Conservation (phyloP, 2,888 invertebrate genomes). For the Nymphalis c-album region DNA sequence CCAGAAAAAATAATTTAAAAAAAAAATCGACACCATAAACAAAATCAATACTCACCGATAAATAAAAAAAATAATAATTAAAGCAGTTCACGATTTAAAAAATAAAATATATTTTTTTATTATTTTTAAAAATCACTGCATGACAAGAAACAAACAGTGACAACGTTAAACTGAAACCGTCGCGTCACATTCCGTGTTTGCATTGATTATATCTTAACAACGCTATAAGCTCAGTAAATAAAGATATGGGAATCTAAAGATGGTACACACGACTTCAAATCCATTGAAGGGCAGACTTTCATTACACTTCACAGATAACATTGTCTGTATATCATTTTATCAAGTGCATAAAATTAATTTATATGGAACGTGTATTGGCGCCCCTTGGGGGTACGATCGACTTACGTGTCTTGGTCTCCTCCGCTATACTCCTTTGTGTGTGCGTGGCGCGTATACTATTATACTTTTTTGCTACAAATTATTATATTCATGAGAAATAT, state of each 20-base stretch:
- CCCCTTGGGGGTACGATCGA: too few relatives aligned
- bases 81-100: not conserved
- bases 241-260: conserved; percentile 33
- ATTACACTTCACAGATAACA: too few relatives aligned
- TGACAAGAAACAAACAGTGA: conserved; percentile 54
- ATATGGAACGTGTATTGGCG: too few relatives aligned
- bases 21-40: not conserved
- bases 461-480: too few relatives aligned
- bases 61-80: not conserved
- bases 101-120: conserved; percentile 7
- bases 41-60: conserved; percentile 1
- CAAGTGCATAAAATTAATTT: too few relatives aligned
- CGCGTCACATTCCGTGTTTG: conserved; percentile 47
- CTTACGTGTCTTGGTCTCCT: too few relatives aligned
- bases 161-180: conserved; percentile 46
- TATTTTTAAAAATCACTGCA: conserved; percentile 46
- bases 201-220: conserved; percentile 45
- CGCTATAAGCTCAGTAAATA: conserved; percentile 39
- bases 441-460: too few relatives aligned
- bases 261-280: conserved; percentile 10
- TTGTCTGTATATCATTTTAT: too few relatives aligned
- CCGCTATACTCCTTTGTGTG: too few relatives aligned
- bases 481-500: too few relatives aligned
- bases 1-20: too few relatives aligned
- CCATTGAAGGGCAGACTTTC: not conserved